phyloP scores from a whole-genome alignment of 2,113 vertebrate species.

The Psettodes erumei region DNA sequence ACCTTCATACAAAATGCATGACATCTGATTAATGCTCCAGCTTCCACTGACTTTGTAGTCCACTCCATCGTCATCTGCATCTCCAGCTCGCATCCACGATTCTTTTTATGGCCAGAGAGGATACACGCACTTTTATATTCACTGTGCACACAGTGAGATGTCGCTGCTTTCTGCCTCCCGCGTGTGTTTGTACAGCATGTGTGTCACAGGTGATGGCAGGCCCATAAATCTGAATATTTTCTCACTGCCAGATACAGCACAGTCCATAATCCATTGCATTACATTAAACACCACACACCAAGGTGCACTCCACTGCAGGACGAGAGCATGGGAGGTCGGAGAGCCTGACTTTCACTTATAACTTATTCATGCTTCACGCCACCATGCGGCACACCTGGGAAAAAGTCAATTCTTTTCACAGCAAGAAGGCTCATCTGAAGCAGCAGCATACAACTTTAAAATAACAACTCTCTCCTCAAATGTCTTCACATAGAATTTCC shows the following conservation, averaged over 20 bases:
- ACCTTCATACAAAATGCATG: conserved; percentile 68
- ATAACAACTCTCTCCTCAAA: conserved; percentile 47
- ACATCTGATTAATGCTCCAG: conserved; percentile 50
- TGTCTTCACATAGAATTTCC: background rate
- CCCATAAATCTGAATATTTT: conserved; percentile 61
- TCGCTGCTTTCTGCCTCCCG: background rate
- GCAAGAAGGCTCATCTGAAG: conserved; percentile 35
- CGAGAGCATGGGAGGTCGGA: conserved; percentile 30
- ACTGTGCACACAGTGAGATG: conserved; percentile 29
- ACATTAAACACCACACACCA: conserved; percentile 28
- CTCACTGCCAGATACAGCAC: conserved; percentile 9
- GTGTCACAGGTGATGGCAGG: conserved; percentile 29
- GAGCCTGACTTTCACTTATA: conserved; percentile 67
- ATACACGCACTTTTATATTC: conserved; percentile 20
- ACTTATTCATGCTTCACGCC: conserved; percentile 74
- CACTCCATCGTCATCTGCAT: conserved; percentile 3
- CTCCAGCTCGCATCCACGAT: background rate
- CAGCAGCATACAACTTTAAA: conserved; percentile 50
- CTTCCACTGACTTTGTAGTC: conserved; percentile 3
- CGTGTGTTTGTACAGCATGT: background rate
- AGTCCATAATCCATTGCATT: conserved; percentile 56
- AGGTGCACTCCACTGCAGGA: conserved; percentile 20
- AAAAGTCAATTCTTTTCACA: conserved; percentile 57
- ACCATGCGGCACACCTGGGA: conserved; percentile 61
- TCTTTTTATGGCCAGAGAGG: conserved; percentile 13